Conservation (phyloP, 1,140 invertebrate species). For the Telenomus remus region DNA sequence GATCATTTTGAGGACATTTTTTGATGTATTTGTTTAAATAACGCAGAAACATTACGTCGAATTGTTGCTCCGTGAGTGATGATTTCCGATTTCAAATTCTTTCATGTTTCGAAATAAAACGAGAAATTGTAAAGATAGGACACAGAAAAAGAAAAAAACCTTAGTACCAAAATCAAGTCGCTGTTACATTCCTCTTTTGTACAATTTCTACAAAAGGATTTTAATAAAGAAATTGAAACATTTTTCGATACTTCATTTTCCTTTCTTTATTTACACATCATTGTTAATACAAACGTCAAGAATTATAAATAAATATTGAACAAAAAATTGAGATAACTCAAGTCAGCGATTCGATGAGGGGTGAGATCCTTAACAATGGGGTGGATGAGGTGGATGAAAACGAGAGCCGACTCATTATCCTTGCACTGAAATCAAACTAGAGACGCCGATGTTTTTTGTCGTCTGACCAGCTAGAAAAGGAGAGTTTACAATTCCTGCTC, state of each 20-base stretch:
- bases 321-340: constrained; percentile 25
- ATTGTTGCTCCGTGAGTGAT: constrained; percentile 41
- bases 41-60: constrained; percentile 22
- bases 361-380: constrained; percentile 28
- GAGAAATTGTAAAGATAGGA: too few relatives aligned
- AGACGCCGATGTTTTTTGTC: constrained; percentile 37
- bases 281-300: background rate
- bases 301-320: constrained; percentile 18
- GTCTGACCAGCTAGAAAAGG: constrained; percentile 24
- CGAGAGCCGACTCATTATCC: constrained; percentile 9
- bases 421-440: constrained; percentile 45
- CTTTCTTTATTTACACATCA: constrained; percentile 48
- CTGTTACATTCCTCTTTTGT: constrained; percentile 72
- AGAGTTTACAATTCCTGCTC: constrained; percentile 7
- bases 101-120: background rate
- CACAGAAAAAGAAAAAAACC: too few relatives aligned
- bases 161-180: constrained; percentile 57
- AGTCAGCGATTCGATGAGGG: constrained; percentile 8
- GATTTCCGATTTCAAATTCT: constrained; percentile 23
- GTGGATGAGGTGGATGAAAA: background rate
- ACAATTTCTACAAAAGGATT: constrained; percentile 63
- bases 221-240: constrained; percentile 57
- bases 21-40: constrained; percentile 37
- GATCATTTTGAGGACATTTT: constrained; percentile 26
- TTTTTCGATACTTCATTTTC: constrained; percentile 1